A percentile compares a stretch with the other conserved stretches of the same genome.
These are phyloP conservation scores for Chorisops tibialis DNA, from an alignment of 2,888 invertebrate species.

Conservation along the genomic window DNA sequence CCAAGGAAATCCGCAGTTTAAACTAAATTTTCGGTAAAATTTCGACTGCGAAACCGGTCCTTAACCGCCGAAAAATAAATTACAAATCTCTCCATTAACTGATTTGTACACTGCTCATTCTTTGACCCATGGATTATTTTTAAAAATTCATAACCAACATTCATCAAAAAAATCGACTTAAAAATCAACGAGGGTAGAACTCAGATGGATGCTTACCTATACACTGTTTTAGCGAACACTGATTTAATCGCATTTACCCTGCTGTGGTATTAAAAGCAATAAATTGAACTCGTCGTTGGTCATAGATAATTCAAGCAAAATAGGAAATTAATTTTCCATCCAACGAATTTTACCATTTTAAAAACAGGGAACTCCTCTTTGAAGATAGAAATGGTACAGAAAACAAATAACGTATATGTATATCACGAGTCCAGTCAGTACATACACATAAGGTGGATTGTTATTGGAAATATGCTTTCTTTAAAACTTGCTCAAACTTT, in stretches of 20 bases:
- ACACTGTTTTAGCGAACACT: not conserved
- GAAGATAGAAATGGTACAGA: constrained; percentile 5
- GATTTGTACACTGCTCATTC: not conserved
- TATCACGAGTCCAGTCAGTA: not conserved
- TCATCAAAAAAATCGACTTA: constrained; percentile 2
- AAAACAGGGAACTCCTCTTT: constrained; percentile 31
- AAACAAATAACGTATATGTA: constrained; percentile 10
- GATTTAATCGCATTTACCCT: constrained; percentile 6
- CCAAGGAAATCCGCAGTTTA: not conserved
- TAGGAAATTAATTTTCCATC: constrained; percentile 36
- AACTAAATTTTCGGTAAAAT: not conserved
- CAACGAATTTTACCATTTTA: constrained; percentile 27
- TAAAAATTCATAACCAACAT: constrained; percentile 9
- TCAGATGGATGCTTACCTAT: not conserved
- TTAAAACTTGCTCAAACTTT: too few species aligned
- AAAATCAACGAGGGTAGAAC: not conserved
- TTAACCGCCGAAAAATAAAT: too few species aligned
- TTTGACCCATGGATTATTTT: constrained; percentile 8
- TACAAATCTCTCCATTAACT: not conserved
- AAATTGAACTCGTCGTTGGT: constrained; percentile 29
- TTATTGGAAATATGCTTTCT: too few species aligned
- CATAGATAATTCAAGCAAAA: constrained; percentile 34
- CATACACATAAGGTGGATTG: not conserved
- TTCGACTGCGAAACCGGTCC: not conserved
- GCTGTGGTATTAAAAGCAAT: constrained; percentile 9